phyloP scores from a whole-genome alignment of 2,113 vertebrate species.

The Melozone crissalis region DNA sequence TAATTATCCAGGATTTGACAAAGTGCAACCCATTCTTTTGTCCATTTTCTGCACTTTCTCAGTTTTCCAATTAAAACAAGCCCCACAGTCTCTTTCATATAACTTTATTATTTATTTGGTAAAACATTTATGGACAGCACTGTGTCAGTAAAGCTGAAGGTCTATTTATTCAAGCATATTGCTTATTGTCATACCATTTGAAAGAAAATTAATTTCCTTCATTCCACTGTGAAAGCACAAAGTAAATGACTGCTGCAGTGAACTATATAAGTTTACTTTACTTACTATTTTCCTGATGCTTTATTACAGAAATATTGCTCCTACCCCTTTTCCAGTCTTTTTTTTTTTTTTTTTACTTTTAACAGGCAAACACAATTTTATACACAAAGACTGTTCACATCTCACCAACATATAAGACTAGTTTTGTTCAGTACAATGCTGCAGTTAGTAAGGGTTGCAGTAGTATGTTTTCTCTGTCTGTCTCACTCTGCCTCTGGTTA shows the following conservation, averaged over 20 bases:
- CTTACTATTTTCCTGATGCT: background rate
- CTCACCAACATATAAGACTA: background rate
- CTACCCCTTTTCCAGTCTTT: background rate
- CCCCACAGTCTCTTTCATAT: background rate
- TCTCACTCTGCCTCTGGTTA: conserved; percentile 31
- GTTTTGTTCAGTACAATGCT: conserved; percentile 2
- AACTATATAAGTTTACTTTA: background rate
- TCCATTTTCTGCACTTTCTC: background rate
- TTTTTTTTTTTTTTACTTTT: background rate
- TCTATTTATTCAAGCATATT: background rate
- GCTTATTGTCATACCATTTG: background rate
- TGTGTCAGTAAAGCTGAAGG: background rate
- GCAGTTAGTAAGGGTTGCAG: conserved; percentile 7
- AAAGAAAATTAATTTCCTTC: background rate
- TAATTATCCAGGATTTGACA: background rate
- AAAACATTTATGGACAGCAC: background rate
- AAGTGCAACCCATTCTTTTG: background rate
- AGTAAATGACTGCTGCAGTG: background rate
- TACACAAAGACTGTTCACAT: conserved; percentile 35
- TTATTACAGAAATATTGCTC: background rate
- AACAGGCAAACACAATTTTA: background rate
- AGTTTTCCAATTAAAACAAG: background rate
- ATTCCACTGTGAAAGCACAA: background rate
- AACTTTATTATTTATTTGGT: background rate
- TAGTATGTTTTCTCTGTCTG: conserved; percentile 7